Evolutionary conservation across 2,113 vertebrate genomes (phyloP).

Genomic region (Misgurnus mizolepis): DNA sequence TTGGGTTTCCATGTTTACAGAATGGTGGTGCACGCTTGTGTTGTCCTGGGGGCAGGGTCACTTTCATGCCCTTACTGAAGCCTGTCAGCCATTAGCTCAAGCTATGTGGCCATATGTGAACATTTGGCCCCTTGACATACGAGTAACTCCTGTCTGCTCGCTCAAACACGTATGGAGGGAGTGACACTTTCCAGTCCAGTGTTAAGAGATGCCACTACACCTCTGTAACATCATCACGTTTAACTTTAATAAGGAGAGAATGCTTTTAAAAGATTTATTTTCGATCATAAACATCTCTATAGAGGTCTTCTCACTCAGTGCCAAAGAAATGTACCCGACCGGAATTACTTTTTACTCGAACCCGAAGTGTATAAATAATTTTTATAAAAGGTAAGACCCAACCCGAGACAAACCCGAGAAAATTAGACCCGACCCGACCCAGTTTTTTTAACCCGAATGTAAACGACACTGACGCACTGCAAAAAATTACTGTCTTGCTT

Average conservation of each 20-base stretch:
- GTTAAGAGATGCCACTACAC: background rate
- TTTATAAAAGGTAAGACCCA: too few relatives aligned
- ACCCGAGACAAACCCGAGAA: too few relatives aligned
- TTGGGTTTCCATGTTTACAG: conserved; percentile 12
- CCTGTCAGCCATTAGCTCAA: conserved; percentile 46
- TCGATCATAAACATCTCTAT: background rate
- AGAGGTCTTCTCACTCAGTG: too few relatives aligned
- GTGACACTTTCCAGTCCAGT: conserved; percentile 1
- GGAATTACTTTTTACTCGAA: too few relatives aligned
- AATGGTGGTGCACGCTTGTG: background rate
- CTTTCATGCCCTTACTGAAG: conserved; percentile 32
- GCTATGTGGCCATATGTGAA: conserved; percentile 42
- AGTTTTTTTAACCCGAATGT: too few relatives aligned
- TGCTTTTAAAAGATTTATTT: background rate
- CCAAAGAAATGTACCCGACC: too few relatives aligned
- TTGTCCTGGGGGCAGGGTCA: conserved; percentile 41
- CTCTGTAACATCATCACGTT: background rate
- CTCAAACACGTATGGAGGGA: background rate
- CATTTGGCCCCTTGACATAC: conserved; percentile 43
- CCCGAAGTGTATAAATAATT: too few relatives aligned
- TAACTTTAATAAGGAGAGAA: background rate
- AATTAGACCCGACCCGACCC: too few relatives aligned
- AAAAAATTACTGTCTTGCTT: too few relatives aligned
- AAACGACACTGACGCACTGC: too few relatives aligned
- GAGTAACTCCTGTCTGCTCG: background rate